phyloP scores from a whole-genome alignment of 2,888 invertebrate species.

The Trissolcus japonicus region DNA sequence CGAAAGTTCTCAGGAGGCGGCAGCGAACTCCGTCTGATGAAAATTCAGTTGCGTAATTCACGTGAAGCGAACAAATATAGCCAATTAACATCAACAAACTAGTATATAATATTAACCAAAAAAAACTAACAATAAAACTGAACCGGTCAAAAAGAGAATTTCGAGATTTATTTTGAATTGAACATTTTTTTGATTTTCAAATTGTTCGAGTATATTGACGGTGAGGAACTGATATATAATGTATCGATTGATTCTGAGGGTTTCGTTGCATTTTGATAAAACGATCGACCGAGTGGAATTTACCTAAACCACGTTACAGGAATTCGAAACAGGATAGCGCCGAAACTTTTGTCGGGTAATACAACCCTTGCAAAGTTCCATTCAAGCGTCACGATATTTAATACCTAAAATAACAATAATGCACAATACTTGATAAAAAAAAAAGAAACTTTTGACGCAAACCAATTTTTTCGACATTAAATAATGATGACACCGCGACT shows the following conservation, averaged over 20 bases:
- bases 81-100: conserved; percentile 50
- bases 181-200: no score
- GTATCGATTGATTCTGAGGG: no score
- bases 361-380: conserved; percentile 39
- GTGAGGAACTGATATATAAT: no score
- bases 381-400: conserved; percentile 41
- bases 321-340: conserved; percentile 48
- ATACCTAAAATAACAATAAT: conserved; percentile 30
- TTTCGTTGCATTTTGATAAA: conserved; percentile 35
- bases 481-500: background rate
- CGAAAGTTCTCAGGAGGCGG: conserved; percentile 56
- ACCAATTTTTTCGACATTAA: background rate
- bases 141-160: no score
- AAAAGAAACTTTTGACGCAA: no score
- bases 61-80: conserved; percentile 50
- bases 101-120: conserved; percentile 1
- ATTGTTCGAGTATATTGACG: no score
- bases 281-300: conserved; percentile 42
- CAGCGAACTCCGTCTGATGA: conserved; percentile 51
- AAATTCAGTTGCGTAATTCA: conserved; percentile 55
- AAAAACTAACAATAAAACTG: no score
- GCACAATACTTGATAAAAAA: background rate
- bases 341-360: conserved; percentile 51
- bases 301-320: conserved; percentile 48
- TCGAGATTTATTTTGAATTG: no score